Evolutionary conservation across 2,113 vertebrate species (phyloP), one percentile per base, ranked within the genome.

Genomic region (Megaceryle torquata): DNA sequence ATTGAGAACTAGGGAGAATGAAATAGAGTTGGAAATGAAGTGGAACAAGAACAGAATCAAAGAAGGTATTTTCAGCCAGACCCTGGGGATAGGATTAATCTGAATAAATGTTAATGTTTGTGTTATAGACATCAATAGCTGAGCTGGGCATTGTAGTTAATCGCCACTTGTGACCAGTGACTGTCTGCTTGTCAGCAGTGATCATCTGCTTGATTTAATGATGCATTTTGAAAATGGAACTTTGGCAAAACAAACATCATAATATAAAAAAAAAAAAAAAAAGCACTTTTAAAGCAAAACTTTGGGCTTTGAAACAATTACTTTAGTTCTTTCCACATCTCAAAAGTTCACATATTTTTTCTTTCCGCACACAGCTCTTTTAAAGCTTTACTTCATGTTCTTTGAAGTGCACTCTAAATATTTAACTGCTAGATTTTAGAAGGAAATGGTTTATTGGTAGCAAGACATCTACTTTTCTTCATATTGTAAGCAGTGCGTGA

Each of bases 371-470:
- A 24, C 2, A 21, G 15, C 8, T 68, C 33, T 93, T 88, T 77
- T 44, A 65, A 91, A 72, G 65, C 53, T 94, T 94, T 64, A 31
- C 22, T 14, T 81, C 43, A 18, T 84, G 35, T 65, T 13, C 19
- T 91, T 87, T 92, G 67, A 91, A 91, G 78, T n/a, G 16, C 39
- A 35, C 22, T 93, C 41, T 79, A 76, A 91, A 82, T 85, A 76
- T 89, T 94, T 92, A 91, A 87, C n/a, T 5, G 50, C n/a, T 70
- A 74, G 56, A 50, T 57, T 82, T 76, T 57, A 84, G 70, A 65
- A 89, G 44, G 9, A 89, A 92, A 76, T 33, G 3, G 86, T 93
- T 82, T 83, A 59, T 85, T 76, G 39, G n/a, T 81, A 91, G 26
- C 18, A 85, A 69, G 69, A 56, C 20, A 57, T 54, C 19, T 89